phyloP scores from a whole-genome alignment of 2,113 vertebrate genomes.

The Saguinus imperator region DNA sequence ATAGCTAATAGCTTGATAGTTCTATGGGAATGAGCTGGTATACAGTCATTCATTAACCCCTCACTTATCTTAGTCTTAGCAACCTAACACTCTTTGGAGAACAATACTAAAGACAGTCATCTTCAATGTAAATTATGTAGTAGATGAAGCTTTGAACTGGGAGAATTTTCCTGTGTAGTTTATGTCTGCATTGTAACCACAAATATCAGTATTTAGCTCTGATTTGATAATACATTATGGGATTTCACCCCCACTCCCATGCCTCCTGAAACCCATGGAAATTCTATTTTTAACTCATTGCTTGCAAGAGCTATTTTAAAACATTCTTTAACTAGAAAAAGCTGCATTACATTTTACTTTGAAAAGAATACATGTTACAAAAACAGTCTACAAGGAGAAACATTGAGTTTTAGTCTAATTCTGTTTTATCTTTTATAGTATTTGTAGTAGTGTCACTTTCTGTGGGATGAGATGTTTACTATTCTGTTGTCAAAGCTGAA shows the following conservation, averaged over 20 bases:
- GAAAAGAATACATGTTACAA: not conserved
- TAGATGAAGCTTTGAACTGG: not conserved
- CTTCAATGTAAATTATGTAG: not conserved
- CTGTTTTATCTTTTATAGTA: not conserved
- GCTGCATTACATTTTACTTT: constrained; percentile 20
- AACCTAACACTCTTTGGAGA: not conserved
- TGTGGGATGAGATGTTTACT: constrained; percentile 21
- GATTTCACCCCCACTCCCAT: not conserved
- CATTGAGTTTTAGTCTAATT: not conserved
- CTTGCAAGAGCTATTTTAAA: not conserved
- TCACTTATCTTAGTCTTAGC: not conserved
- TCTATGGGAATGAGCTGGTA: not conserved
- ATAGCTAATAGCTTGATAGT: not conserved
- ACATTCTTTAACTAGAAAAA: constrained; percentile 33
- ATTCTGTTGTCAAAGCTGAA: constrained; percentile 3
- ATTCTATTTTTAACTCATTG: not conserved
- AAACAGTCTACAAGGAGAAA: not conserved
- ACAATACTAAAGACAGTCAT: not conserved
- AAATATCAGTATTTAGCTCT: constrained; percentile 11
- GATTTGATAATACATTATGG: not conserved
- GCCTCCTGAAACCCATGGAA: not conserved
- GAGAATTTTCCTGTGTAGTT: not conserved
- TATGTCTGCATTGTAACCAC: not conserved
- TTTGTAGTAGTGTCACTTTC: not conserved
- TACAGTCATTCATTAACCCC: not conserved